These are phyloP conservation scores for pig (Sus scrofa) DNA, from an alignment of 2,113 vertebrate species.

Conservation along the genomic window T2T-Sscrofa CM000820.6:117897501-117898000, in stretches of 20 bases:
- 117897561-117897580: slow-evolving; percentile 68
- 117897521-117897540: background rate
- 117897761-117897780: fast-evolving
- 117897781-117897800: no score
- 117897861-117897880: no score
- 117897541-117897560: slow-evolving; percentile 25
- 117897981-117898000: no score
- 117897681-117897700: background rate
- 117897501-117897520: background rate
- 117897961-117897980: no score
- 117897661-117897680: background rate
- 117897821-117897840: no score
- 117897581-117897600: background rate
- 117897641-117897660: background rate
- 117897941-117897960: no score
- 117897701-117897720: background rate
- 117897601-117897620: background rate
- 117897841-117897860: no score
- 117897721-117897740: background rate
- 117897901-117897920: no score
- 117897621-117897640: background rate
- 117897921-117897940: no score
- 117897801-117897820: no score
- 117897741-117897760: background rate
- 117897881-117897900: no score